phyloP scores from a whole-genome alignment of 2,113 vertebrate species.

The Albula glossodonta region DNA sequence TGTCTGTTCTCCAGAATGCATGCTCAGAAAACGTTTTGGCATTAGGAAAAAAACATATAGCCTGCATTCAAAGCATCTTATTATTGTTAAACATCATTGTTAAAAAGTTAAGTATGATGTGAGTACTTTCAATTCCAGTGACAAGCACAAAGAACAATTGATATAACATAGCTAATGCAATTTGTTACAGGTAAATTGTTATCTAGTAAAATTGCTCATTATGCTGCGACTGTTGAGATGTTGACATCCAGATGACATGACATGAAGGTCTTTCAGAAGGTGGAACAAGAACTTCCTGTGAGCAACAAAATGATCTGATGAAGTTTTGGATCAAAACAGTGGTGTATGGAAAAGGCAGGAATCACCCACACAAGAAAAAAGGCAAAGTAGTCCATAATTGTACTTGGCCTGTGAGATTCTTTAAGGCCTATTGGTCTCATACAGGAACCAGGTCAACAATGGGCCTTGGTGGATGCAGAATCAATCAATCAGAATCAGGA shows the following conservation, averaged over 20 bases:
- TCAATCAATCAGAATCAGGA: background rate
- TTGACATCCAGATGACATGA: background rate
- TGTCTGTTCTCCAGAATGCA: background rate
- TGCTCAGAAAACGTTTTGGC: no score
- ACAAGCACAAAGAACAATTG: no score
- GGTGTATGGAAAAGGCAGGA: background rate
- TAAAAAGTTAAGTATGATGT: no score
- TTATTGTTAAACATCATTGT: no score
- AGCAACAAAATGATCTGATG: background rate
- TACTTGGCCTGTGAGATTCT: background rate
- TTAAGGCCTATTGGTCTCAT: background rate
- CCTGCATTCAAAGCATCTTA: no score
- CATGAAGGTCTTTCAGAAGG: background rate
- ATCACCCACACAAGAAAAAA: background rate
- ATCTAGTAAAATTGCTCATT: background rate
- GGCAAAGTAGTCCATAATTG: background rate
- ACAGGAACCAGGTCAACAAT: background rate
- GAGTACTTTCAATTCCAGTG: no score
- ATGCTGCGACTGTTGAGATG: background rate
- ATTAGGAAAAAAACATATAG: no score
- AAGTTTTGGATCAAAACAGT: background rate
- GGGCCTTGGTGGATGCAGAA: background rate
- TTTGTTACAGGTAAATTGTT: background rate
- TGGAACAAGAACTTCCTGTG: background rate
- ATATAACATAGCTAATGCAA: background rate